Base-by-base conservation (phyloP, 2,113 vertebrate genomes). In the Sclerurus mexicanus region DNA sequence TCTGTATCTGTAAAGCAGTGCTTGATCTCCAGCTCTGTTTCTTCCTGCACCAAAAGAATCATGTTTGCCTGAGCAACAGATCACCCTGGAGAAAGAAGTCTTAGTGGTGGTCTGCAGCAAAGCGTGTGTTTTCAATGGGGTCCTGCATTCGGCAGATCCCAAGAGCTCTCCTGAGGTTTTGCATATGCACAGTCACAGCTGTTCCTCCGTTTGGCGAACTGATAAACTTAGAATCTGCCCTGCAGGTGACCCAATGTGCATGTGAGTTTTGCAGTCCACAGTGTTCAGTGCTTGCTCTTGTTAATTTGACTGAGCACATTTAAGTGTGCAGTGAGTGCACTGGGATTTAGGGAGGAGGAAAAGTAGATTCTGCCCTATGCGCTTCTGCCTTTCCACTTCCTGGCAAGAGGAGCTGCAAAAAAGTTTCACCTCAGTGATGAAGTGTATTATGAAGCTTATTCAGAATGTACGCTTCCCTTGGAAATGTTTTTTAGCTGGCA, bases 341-440 rank as follows among this genome's bases (percentile, higher is more conserved):
- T 35, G 31, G 58, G 49, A 40, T 67, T 78, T 46, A 7, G 6
- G 19, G 58, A 46, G 62, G 40, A 62, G 39, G 42, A 52, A 81
- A 24, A 13, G 25, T n/a, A 12, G 20, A 14, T 40, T 67, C 12
- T 75, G 66, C 44, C 7, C 0, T 15, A 10, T 2, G 0, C 0
- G 0, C 40, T 75, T 72, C 73, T 69, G n/a, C 50, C 42, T 72
- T 91, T 87, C 24, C 16, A 68, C 60, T 85, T 50, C 40, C 20
- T 40, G 31, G 28, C 0, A 0, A 58, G 35, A 83, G 31, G 25
- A 83, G 12, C n/a, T 79, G 75, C 53, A 74, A n/a, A 80, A 28
- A 87, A 31, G 33, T 59, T 93, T 66, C 30, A 28, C 37, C 15
- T 83, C 40, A 37, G 5, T 1, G 2, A 44, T 40, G 11, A 76